Conservation (phyloP, 2,888 invertebrate genomes). For the Drosophila emarginata region DNA sequence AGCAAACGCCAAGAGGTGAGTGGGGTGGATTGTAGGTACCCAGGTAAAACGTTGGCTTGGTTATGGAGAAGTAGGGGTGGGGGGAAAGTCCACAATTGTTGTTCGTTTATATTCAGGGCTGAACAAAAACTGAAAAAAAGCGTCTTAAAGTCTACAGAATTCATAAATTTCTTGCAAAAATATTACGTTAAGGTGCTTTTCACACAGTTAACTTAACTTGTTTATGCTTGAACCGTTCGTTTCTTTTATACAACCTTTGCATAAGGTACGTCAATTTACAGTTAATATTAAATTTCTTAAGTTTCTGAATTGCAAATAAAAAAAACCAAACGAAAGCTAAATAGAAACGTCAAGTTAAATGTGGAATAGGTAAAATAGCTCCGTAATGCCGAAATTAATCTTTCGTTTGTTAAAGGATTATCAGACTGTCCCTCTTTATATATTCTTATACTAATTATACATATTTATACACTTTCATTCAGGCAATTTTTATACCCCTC, state of each 20-base stretch:
- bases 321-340: too few species aligned
- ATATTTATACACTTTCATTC: too few species aligned
- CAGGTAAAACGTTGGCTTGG: neutral
- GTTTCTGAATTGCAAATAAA: too few species aligned
- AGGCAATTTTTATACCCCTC: too few species aligned
- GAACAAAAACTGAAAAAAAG: neutral
- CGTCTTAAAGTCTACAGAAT: neutral
- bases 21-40: neutral
- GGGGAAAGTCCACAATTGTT: neutral
- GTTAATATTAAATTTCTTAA: too few species aligned
- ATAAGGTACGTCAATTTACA: neutral
- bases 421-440: too few species aligned
- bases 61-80: neutral
- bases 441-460: too few species aligned
- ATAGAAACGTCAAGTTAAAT: too few species aligned
- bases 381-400: too few species aligned
- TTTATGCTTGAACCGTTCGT: neutral
- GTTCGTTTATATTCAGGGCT: neutral
- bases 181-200: neutral
- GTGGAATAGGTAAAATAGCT: too few species aligned
- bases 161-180: neutral
- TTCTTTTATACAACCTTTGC: neutral
- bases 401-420: too few species aligned
- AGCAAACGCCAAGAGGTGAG: conserved; percentile 5
- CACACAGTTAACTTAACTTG: neutral